A percentile compares a stretch with the other conserved stretches of the same genome.
These are phyloP conservation scores for Steatocranus sp. DNA, from an alignment of 2,797 vertebrate species.

Conservation along the genomic window DNA sequence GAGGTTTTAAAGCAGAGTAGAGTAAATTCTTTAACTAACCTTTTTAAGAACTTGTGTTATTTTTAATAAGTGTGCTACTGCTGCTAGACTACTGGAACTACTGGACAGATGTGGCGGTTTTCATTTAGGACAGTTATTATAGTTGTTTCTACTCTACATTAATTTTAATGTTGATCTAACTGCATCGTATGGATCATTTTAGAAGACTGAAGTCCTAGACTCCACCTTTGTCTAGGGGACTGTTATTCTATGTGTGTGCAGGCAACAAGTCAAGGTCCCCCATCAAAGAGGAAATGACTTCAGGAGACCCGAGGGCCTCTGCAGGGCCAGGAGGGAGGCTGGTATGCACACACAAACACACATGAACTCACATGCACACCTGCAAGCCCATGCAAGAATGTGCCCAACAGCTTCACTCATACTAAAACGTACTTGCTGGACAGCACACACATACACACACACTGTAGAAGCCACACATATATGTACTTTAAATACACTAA, in stretches of 20 bases:
- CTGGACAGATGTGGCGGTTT: background rate
- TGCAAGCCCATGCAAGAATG: background rate
- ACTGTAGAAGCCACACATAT: background rate
- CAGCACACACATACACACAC: background rate
- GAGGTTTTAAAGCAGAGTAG: background rate
- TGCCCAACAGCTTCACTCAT: background rate
- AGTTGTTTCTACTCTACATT: background rate
- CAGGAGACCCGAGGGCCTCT: conserved; percentile 33
- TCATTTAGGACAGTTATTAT: background rate
- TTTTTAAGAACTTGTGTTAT: background rate
- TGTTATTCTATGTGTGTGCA: conserved; percentile 7
- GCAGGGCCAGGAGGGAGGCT: conserved; percentile 1
- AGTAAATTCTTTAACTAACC: background rate
- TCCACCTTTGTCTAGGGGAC: background rate
- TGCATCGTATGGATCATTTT: background rate
- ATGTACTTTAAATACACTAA: conserved; percentile 16
- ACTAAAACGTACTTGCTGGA: background rate
- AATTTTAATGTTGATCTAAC: background rate
- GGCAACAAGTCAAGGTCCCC: conserved; percentile 21
- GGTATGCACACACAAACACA: background rate
- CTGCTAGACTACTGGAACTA: background rate
- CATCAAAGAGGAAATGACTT: conserved; percentile 57
- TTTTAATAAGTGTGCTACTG: background rate
- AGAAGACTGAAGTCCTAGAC: background rate
- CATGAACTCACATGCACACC: background rate